Evolutionary conservation across 2,888 invertebrate species (phyloP), one percentile per base, ranked within the genome.

Genomic region (Pyrrhia umbra): DNA sequence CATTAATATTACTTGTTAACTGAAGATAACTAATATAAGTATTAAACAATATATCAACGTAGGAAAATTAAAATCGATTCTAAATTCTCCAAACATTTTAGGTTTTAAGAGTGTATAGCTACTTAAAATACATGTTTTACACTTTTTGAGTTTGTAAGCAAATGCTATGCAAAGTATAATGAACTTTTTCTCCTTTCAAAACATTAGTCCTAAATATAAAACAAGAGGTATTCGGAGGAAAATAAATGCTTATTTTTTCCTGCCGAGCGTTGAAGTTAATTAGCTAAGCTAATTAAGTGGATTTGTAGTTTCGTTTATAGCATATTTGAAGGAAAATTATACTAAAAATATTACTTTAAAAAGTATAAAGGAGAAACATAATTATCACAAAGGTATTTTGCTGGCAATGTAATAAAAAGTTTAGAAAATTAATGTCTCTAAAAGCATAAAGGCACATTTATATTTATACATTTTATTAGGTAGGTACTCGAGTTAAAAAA

Each of bases 251-350:
- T 37, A 1, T 25, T 58, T 64, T 63, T 61, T 37, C 37, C 42
- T 47, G 15, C 15, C 23, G 34, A 37, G 34, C 43, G 61, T 52
- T 60, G 61, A 46, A 64, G 55, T 51, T 64, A 60, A 73, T 63
- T 63, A 56, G 43, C 20, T 46, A 45, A 34, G 40, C 42, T 55
- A 52, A 67, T 73, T 62, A 68, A 40, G 15, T 49, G 21, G 50
- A 50, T 62, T 68, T 68, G 68, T 51, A 68, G 69, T 62, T 62
- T 51, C 34, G 55, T 68, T 68, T 62, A 68, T n/a, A 21, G 55
- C 27, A 60, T 27, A 52, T 68, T 60, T 68, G 3, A 59, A 59
- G 5, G 8, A 37, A 67, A 68, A 67, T 59, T 51, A 37, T 60
- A 23, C 15, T 3, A 6, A 18, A 16, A 46, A 66, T 51, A 43